Conservation (phyloP, 2,888 invertebrate genomes). For the Drosophila borborema region DNA sequence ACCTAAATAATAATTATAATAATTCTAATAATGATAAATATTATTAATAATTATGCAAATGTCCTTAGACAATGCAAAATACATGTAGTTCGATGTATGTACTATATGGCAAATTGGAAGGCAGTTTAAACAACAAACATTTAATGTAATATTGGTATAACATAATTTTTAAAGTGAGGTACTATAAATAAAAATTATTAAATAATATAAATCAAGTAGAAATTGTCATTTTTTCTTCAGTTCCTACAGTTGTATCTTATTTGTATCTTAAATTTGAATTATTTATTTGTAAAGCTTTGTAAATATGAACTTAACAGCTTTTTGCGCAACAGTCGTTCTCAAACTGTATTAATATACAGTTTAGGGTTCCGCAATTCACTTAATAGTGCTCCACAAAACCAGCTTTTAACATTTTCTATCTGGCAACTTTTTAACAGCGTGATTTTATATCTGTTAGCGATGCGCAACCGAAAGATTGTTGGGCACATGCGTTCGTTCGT, state of each 20-base stretch:
- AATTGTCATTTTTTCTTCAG: background rate
- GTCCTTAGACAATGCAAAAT: conserved; percentile 44
- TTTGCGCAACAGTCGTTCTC: background rate
- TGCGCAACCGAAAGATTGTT: conserved; percentile 8
- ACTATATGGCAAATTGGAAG: conserved; percentile 65
- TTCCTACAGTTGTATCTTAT: too few species aligned
- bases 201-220: conserved; percentile 64
- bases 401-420: background rate
- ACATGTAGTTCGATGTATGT: conserved; percentile 65
- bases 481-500: background rate
- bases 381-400: conserved; percentile 1
- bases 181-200: conserved; percentile 80
- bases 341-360: background rate
- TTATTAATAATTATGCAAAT: conserved; percentile 47
- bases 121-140: conserved; percentile 64
- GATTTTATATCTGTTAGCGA: conserved; percentile 3
- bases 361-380: conserved; percentile 8
- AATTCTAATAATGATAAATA: conserved; percentile 39
- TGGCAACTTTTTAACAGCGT: background rate
- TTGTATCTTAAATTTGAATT: background rate
- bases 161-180: conserved; percentile 80
- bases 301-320: background rate
- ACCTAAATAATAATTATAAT: conserved; percentile 52
- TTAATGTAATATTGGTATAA: conserved; percentile 79
- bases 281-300: background rate